Conservation (phyloP, 2,113 vertebrate genomes). For the Protobothrops flavoviridis region DNA sequence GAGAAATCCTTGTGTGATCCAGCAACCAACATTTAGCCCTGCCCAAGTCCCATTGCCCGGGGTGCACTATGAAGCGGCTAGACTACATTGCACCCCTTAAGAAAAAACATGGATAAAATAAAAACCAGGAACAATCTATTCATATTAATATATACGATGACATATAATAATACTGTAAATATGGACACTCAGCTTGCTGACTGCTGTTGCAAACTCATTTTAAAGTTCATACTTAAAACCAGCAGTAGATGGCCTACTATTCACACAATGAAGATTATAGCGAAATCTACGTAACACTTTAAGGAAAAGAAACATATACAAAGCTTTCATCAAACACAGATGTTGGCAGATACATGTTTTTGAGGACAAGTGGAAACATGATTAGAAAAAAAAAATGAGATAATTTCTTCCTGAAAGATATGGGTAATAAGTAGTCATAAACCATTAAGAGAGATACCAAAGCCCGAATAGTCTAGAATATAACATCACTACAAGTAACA, state of each 20-base stretch:
- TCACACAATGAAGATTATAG: slow-evolving; percentile 67
- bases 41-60: background rate
- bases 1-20: background rate
- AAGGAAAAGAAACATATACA: slow-evolving; percentile 43
- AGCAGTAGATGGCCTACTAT: slow-evolving; percentile 78
- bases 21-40: background rate
- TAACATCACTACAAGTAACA: slow-evolving; percentile 52
- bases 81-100: background rate
- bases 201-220: background rate
- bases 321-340: slow-evolving; percentile 53
- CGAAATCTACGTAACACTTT: slow-evolving; percentile 40
- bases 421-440: slow-evolving; percentile 60
- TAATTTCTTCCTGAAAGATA: slow-evolving; percentile 55
- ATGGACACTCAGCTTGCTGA: background rate
- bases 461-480: slow-evolving; percentile 48
- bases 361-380: slow-evolving; percentile 52
- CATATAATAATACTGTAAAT: background rate
- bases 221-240: slow-evolving; percentile 66
- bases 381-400: slow-evolving; percentile 46
- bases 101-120: background rate
- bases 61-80: background rate
- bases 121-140: background rate
- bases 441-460: slow-evolving; percentile 53
- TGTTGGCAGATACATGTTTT: slow-evolving; percentile 29
- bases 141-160: background rate